phyloP scores from a whole-genome alignment of 2,113 vertebrate genomes.

The Lasiurus cinereus region DNA sequence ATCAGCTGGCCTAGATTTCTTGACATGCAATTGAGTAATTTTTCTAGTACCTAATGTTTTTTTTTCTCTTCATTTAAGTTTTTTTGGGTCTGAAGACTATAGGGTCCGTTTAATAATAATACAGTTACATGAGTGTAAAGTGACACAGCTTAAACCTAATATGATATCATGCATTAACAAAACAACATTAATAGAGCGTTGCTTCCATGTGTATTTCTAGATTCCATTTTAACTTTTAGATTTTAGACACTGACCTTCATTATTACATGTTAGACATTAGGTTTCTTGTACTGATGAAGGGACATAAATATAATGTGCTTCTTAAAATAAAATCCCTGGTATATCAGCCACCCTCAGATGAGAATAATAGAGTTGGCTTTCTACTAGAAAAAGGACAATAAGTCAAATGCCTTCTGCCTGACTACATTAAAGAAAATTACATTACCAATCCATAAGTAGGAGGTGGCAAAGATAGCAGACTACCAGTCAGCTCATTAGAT shows the following conservation, averaged over 20 bases:
- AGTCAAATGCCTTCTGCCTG: background rate
- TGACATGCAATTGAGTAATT: background rate
- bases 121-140: background rate
- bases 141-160: background rate
- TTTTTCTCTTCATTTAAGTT: background rate
- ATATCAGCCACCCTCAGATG: background rate
- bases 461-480: background rate
- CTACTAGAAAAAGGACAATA: background rate
- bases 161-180: background rate
- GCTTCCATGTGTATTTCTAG: background rate
- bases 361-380: background rate
- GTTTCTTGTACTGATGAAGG: conserved; percentile 11
- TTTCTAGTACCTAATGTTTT: background rate
- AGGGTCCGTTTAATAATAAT: background rate
- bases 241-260: background rate
- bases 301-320: background rate
- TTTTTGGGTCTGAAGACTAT: conserved; percentile 5
- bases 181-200: background rate
- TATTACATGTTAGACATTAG: background rate
- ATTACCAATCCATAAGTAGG: background rate
- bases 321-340: background rate
- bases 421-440: background rate
- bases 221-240: background rate
- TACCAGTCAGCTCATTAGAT: background rate
- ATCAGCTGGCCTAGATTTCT: background rate